These are phyloP conservation scores for Hylia prasina DNA, from an alignment of 2,113 vertebrate genomes.

Conservation along the genomic window DNA sequence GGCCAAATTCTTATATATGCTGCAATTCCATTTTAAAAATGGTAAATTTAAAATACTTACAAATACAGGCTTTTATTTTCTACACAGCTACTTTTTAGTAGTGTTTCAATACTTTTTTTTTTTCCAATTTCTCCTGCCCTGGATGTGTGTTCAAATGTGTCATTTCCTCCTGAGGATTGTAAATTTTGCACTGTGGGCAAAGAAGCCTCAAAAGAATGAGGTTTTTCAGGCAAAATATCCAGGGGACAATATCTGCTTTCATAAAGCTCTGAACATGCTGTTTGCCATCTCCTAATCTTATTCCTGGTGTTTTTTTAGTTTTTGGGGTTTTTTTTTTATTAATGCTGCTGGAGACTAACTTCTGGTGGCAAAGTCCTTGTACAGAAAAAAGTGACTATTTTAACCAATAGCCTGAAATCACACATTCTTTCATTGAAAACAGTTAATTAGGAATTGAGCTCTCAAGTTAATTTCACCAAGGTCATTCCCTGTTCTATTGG, in stretches of 20 bases:
- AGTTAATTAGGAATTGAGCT: conserved; percentile 86
- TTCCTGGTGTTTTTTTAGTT: neutral
- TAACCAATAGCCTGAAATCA: conserved; percentile 70
- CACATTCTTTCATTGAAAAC: conserved; percentile 79
- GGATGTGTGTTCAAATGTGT: neutral
- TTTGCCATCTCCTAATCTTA: conserved; percentile 36
- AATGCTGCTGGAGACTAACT: conserved; percentile 25
- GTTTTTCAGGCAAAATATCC: conserved; percentile 2
- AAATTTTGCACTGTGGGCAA: neutral
- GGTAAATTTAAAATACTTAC: neutral
- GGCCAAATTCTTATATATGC: neutral
- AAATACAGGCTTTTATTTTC: neutral
- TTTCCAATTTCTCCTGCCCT: neutral
- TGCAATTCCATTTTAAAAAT: neutral
- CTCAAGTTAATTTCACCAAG: conserved; percentile 79
- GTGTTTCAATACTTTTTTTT: neutral
- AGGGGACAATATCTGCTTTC: conserved; percentile 33
- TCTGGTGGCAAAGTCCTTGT: conserved; percentile 58
- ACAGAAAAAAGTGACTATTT: conserved; percentile 64
- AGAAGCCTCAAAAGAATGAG: neutral
- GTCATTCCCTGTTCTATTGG: conserved; percentile 78
- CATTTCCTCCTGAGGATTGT: neutral
- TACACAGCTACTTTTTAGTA: neutral
- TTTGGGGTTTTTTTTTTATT: neutral
- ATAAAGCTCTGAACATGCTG: neutral